phyloP scores from a whole-genome alignment of 1,140 invertebrate species.

The Meloidogyne exigua region DNA sequence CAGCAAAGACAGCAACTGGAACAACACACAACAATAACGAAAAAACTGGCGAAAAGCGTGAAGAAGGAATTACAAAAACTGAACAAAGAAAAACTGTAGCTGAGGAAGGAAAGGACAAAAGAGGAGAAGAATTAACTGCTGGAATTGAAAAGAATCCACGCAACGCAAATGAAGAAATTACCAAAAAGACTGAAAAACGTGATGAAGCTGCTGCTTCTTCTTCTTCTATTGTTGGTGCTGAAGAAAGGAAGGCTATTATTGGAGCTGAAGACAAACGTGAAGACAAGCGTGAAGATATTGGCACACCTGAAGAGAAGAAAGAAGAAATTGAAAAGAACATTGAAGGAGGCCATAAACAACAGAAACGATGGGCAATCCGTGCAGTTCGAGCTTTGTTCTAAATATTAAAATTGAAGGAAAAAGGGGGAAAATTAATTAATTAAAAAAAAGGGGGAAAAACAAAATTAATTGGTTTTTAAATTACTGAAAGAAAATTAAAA shows the following conservation, averaged over 20 bases:
- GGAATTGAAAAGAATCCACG: not conserved
- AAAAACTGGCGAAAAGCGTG: not conserved
- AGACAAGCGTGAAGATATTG: not conserved
- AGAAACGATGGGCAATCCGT: constrained; percentile 10
- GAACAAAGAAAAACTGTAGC: not conserved
- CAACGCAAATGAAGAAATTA: not conserved
- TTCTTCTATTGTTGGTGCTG: not conserved
- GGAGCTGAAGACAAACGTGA: constrained; percentile 14
- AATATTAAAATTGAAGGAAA: not conserved
- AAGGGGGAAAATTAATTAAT: too few species aligned
- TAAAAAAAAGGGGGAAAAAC: not conserved
- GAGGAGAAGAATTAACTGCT: not conserved
- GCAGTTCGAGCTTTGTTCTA: not conserved
- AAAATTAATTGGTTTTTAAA: not conserved
- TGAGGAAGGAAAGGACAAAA: constrained; percentile 18
- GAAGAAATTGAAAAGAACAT: constrained; percentile 13
- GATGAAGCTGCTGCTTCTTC: not conserved
- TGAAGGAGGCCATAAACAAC: not conserved
- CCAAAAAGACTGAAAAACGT: not conserved
- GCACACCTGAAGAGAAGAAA: constrained; percentile 20
- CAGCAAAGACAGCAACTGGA: not conserved
- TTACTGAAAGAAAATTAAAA: not conserved
- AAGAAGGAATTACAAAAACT: constrained; percentile 1
- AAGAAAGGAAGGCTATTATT: constrained; percentile 6
- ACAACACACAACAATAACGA: too few species aligned